Base-by-base conservation (phyloP, 64 coral and sea anemone genomes). In the Porites lutea region DNA sequence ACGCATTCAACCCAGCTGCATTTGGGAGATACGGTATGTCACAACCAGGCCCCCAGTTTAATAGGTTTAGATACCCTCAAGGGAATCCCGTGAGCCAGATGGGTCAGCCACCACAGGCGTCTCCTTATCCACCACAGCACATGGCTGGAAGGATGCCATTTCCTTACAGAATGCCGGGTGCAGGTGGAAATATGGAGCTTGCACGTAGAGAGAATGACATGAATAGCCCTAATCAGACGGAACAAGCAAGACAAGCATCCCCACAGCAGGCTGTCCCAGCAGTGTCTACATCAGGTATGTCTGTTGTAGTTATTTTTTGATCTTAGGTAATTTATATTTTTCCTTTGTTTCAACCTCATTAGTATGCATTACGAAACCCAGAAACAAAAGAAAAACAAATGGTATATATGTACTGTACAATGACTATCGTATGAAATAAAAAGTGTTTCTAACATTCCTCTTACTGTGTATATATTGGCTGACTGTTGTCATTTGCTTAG, bases 201-300 rank as follows among this genome's bases (percentile, higher is more conserved):
- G 48, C 8, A 2, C 81, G 22, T 5, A 54, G 79, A 13, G 87
- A 93, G 53, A 93, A 80, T 79, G 66, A 75, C 6, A 46, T 82
- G 8, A 87, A 93, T 20, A 87, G 79, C 10, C 69, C 82, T 37
- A 92, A 80, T n/a, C 74, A 89, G 47, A 15, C 65, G 12, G 91
- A 94, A 14, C 48, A 86, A 37, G 84, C 79, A 3, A 71, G 87
- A 16, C 46, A 61, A 69, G 45, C 15, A 16, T 97, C 92, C 2
- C 95, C 95, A 3, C 80, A 81, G 55, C 74, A 90, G 22, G 22
- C 80, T 51, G 82, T 66, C 57, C 90, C 95, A 57, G 54, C 54
- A 44, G 92, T 94, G 5, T 94, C 95, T 13, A 97, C 95, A 13
- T 94, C 92, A 54, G 95, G 95, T 97, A 91, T 20, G 22, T 52